Base-by-base conservation (phyloP, 2,797 vertebrate species). In the Xerus rutilus region DNA sequence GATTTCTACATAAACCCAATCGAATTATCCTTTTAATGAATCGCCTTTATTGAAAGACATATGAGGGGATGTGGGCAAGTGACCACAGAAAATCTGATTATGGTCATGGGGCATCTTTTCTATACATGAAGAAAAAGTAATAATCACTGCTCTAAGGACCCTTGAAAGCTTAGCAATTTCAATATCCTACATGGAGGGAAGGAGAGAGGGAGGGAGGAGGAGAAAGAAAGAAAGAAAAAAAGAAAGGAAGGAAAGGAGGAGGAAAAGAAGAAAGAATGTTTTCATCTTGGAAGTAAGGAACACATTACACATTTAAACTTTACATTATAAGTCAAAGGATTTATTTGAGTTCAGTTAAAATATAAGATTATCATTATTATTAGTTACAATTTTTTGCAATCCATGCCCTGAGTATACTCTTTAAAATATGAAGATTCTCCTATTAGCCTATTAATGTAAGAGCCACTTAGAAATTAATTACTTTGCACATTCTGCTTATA, bases 291-390 rank as follows among this genome's bases (percentile, higher is more conserved):
- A 69, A 62, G 17, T 62, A 84, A 91, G 64, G 65, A 91, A 57
- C 79, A 76, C 20, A 59, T 52, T 97, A 62, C 62, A 86, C 7
- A 69, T 18, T 97, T 92, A 82, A 72, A 49, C 88, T 45, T 89
- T 92, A 59, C 32, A 0, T 8, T 92, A 5, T 47, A 62, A 93
- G 30, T 52, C 20, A 35, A 84, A 93, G 76, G 69, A 81, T 86
- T 70, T 94, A 82, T 73, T 20, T 72, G 39, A 87, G 92, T 52
- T 72, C 20, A 89, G 6, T 57, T 3, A 74, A 94, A 76, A 93
- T 69, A 23, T 52, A 62, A 7, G 65, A 81, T 82, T 94, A 90
- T 77, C 84, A 67, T 73, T 67, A 64, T 32, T 73, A 35, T 54
- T 74, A 89, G 17, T 67, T 89, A 57, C 11, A 43, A 11, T 43